phyloP scores from a whole-genome alignment of 2,888 invertebrate genomes.

The Parochlus steinenii region DNA sequence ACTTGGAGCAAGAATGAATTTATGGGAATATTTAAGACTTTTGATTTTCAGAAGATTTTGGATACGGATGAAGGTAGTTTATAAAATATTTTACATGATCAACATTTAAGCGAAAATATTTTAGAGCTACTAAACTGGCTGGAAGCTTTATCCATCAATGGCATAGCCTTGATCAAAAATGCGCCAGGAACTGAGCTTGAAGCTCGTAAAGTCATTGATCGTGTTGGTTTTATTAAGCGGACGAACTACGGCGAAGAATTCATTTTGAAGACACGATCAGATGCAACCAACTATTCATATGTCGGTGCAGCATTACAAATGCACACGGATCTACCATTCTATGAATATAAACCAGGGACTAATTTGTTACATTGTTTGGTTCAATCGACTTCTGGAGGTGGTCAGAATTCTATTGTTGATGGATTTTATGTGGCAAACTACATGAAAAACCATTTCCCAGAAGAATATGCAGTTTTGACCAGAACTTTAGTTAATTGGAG shows the following conservation, averaged over 20 bases:
- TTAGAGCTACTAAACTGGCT: slow-evolving; percentile 37
- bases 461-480: slow-evolving; percentile 39
- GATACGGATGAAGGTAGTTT: too few species aligned
- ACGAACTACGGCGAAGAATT: slow-evolving; percentile 62
- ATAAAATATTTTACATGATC: too few species aligned
- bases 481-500: slow-evolving; percentile 51
- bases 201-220: slow-evolving; percentile 39
- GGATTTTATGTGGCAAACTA: slow-evolving; percentile 45
- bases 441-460: slow-evolving; percentile 36
- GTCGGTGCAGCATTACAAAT: slow-evolving; percentile 47
- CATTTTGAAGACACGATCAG: slow-evolving; percentile 44
- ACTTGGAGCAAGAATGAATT: slow-evolving; percentile 39
- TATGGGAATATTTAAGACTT: slow-evolving; percentile 30
- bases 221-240: slow-evolving; percentile 48
- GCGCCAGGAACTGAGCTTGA: slow-evolving; percentile 38
- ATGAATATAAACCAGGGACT: slow-evolving; percentile 55
- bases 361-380: slow-evolving; percentile 55
- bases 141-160: slow-evolving; percentile 40
- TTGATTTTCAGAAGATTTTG: too few species aligned
- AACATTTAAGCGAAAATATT: slow-evolving; percentile 33
- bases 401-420: slow-evolving; percentile 51
- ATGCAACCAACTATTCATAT: slow-evolving; percentile 59
- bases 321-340: slow-evolving; percentile 62
- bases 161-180: slow-evolving; percentile 45
- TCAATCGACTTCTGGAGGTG: slow-evolving; percentile 45